A percentile compares a stretch with the other conserved stretches of the same genome.
Conservation (phyloP, 2,888 invertebrate genomes). For the Tholera decimalis region DNA sequence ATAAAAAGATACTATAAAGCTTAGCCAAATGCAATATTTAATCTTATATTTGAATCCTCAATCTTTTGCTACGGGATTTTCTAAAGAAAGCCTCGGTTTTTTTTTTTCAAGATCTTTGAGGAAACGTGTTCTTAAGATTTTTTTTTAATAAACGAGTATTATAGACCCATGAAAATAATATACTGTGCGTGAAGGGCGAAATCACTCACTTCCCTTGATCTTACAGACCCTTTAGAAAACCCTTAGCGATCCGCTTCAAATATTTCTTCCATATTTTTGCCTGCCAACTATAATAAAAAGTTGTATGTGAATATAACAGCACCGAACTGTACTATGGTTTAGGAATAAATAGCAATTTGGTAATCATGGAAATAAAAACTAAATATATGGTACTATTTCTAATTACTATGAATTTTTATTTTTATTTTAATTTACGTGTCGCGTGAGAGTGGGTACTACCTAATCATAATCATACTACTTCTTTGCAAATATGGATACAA, state of each 20-base stretch:
- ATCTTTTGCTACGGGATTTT: constrained; percentile 43
- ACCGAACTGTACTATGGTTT: neutral
- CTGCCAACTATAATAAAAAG: neutral
- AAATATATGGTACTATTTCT: too few relatives aligned
- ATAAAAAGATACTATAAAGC: neutral
- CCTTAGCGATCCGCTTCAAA: constrained; percentile 28
- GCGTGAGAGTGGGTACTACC: too few relatives aligned
- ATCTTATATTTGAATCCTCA: constrained; percentile 5
- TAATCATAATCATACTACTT: too few relatives aligned
- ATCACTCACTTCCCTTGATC: constrained; percentile 52
- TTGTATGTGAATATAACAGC: neutral
- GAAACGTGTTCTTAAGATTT: constrained; percentile 47
- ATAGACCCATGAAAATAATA: constrained; percentile 24
- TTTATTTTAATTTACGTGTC: too few relatives aligned
- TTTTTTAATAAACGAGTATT: constrained; percentile 35
- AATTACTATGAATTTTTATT: too few relatives aligned
- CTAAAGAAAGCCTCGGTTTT: constrained; percentile 19
- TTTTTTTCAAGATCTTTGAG: constrained; percentile 36
- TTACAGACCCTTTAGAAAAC: constrained; percentile 23
- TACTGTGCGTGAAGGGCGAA: constrained; percentile 24
- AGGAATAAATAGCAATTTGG: too few relatives aligned
- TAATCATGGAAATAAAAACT: too few relatives aligned
- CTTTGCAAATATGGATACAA: too few relatives aligned
- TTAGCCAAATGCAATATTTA: neutral
- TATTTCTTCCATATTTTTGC: constrained; percentile 19